Base-by-base conservation (phyloP, 2,113 vertebrate genomes). In the Gulo gulo region DNA sequence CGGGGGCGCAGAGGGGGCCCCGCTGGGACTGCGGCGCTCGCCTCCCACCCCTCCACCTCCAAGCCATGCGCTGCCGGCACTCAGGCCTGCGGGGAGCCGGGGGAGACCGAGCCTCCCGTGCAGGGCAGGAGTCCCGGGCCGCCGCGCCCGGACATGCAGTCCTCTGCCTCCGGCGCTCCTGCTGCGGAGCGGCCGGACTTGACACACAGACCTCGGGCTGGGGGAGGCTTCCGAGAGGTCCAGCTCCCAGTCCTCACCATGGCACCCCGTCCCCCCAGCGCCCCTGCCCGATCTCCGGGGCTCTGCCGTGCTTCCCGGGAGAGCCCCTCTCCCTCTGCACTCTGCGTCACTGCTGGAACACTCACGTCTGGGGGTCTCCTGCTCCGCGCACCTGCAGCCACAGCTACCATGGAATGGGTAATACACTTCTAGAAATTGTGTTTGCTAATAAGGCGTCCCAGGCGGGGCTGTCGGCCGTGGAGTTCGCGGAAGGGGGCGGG, bases 11-110 rank as follows among this genome's bases (percentile, higher is more conserved):
- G 97, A 97, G 98, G 97, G 98, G 98, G 98, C 97, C 94, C 98
- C 98, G 97, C 97, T 97, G 97, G 97, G 98, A 98, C 98, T 96
- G 98, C 98, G 98, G 98, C 97, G 97, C 97, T 96, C 95, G 97
- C 97, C 94, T 98, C 97, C 94, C 97, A 94, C 98, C 98, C 97
- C 98, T 98, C 97, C 97, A 97, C 98, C 97, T 98, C 96, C 96
- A 98, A 99, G 98, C 99, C 99, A 98, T 98, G 98, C 97, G 98
- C 98, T 89, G 83, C 97, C 80, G 98, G 98, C 98, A 97, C 98
- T 98, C 98, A 97, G 98, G 98, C 99, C 98, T 98, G 96, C 96
- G 97, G 95, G 98, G 97, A 98, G 97, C 98, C 98, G 94, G 95
- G 98, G 98, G 97, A 98, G 98, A 97, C 98, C 98, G 98, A 97